These are phyloP conservation scores for Dryococelus australis DNA, from an alignment of 2,888 invertebrate genomes.

Conservation along the genomic window DNA sequence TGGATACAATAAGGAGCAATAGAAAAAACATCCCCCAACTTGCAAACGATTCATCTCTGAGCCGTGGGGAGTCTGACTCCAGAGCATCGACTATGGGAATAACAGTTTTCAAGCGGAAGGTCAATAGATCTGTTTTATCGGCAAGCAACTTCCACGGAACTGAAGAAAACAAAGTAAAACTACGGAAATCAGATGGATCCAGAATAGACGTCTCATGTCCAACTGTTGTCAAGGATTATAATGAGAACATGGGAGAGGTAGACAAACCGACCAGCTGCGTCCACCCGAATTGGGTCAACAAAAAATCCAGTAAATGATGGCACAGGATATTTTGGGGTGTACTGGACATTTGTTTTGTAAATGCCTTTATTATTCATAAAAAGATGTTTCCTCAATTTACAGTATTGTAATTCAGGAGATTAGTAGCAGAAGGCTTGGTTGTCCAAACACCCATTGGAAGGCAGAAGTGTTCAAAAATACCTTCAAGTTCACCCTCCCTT, in stretches of 20 bases:
- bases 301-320: slow-evolving; percentile 31
- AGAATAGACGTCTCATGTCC: slow-evolving; percentile 20
- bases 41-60: neutral
- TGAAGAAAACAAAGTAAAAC: neutral
- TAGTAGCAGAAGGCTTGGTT: neutral
- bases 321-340: slow-evolving; percentile 27
- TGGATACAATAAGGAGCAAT: slow-evolving; percentile 45
- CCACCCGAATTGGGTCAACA: neutral
- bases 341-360: slow-evolving; percentile 31
- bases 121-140: slow-evolving; percentile 43
- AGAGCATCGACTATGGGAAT: slow-evolving; percentile 5
- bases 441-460: no score
- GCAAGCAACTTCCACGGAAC: slow-evolving; percentile 47
- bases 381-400: neutral
- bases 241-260: slow-evolving; percentile 30
- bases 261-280: slow-evolving; percentile 23
- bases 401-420: slow-evolving; percentile 13
- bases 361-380: slow-evolving; percentile 17
- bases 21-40: slow-evolving; percentile 37
- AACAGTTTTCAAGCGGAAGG: slow-evolving; percentile 43
- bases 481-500: no score
- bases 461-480: no score
- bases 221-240: slow-evolving; percentile 18
- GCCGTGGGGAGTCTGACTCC: slow-evolving; percentile 27
- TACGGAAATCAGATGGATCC: slow-evolving; percentile 25